phyloP scores from a whole-genome alignment of 2,113 vertebrate species.

The Gadus chalcogrammus region DNA sequence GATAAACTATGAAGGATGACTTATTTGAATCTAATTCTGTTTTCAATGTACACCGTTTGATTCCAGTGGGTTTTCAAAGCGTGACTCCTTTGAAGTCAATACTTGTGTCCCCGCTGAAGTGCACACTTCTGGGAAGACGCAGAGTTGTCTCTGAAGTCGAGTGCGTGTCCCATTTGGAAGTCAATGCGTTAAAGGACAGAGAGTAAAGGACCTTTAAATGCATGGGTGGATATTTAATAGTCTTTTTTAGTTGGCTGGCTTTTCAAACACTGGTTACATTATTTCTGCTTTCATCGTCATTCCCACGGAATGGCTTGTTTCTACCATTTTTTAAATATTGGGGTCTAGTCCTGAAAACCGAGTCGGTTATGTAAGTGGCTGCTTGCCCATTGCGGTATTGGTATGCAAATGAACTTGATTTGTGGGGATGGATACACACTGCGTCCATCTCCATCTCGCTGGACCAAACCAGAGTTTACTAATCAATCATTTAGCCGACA shows the following conservation, averaged over 20 bases:
- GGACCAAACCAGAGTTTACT: too few relatives aligned
- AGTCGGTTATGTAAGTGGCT: neutral
- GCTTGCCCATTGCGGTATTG: neutral
- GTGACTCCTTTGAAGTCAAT: constrained; percentile 63
- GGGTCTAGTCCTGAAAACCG: neutral
- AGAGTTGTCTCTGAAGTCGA: constrained; percentile 53
- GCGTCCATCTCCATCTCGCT: too few relatives aligned
- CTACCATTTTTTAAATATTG: constrained; percentile 3
- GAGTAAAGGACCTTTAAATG: constrained; percentile 38
- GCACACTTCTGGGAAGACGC: constrained; percentile 37
- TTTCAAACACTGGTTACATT: neutral
- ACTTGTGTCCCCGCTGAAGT: constrained; percentile 38
- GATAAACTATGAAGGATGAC: constrained; percentile 60
- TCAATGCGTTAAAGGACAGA: constrained; percentile 56
- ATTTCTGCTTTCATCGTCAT: neutral
- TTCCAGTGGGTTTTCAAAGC: constrained; percentile 59
- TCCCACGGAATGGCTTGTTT: too few relatives aligned
- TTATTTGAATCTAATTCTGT: constrained; percentile 59
- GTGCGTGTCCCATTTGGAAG: constrained; percentile 55
- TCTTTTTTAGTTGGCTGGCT: neutral
- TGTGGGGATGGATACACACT: too few relatives aligned
- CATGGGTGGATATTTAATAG: constrained; percentile 36
- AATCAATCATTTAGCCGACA: too few relatives aligned
- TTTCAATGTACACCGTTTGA: constrained; percentile 56
- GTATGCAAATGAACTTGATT: too few relatives aligned